A percentile compares a stretch with the other conserved stretches of the same genome.
These are phyloP conservation scores for Arnoldichthys spilopterus DNA, from an alignment of 2,797 vertebrate species.

Conservation along the genomic window DNA sequence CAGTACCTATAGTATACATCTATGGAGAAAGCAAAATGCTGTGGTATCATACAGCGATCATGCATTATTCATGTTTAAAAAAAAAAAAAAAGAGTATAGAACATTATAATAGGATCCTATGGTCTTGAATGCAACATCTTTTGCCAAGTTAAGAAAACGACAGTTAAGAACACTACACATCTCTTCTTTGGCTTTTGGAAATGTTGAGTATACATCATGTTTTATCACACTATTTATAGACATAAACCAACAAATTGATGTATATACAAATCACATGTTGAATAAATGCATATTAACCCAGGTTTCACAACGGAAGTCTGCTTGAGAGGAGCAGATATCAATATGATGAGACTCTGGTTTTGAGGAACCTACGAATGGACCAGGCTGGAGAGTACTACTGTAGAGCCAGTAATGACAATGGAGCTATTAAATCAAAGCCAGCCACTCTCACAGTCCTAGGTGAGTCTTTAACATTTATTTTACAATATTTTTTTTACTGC, in stretches of 20 bases:
- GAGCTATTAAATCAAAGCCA: slow-evolving; percentile 85
- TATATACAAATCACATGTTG: background rate
- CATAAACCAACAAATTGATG: background rate
- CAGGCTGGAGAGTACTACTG: slow-evolving; percentile 93
- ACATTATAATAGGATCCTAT: too few relatives aligned
- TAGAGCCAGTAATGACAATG: slow-evolving; percentile 86
- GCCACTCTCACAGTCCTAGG: slow-evolving; percentile 87
- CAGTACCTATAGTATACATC: too few relatives aligned
- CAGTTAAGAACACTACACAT: background rate
- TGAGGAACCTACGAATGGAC: slow-evolving; percentile 81
- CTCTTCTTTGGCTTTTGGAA: background rate
- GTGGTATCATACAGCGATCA: too few relatives aligned
- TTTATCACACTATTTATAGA: background rate
- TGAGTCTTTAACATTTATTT: slow-evolving; percentile 64
- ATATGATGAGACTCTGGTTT: slow-evolving; percentile 84
- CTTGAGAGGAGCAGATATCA: slow-evolving; percentile 80
- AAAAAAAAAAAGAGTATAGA: too few relatives aligned
- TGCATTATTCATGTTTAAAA: too few relatives aligned
- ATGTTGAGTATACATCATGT: background rate
- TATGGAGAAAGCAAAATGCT: too few relatives aligned
- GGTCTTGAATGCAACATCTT: too few relatives aligned
- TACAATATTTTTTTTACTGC: background rate
- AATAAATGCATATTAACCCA: slow-evolving; percentile 59
- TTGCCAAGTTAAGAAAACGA: too few relatives aligned
- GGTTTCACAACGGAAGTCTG: slow-evolving; percentile 92